A percentile compares a stretch with the other conserved stretches of the same genome.
Conservation (phyloP, 2,888 invertebrate genomes). For the Blastobasis lacticolella region DNA sequence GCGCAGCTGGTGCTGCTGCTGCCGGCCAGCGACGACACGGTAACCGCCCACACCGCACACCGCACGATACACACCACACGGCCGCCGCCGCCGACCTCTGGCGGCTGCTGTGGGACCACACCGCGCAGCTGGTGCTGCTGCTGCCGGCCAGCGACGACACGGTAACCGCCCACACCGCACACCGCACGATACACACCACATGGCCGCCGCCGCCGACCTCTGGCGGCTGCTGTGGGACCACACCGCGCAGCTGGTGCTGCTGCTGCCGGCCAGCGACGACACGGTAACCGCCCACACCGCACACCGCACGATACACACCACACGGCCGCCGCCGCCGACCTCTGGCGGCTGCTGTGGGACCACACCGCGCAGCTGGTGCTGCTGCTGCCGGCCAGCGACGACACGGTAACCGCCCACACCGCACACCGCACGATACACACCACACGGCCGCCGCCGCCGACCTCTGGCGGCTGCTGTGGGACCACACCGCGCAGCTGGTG, state of each 20-base stretch:
- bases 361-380: slow-evolving; percentile 72
- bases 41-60: neutral
- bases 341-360: slow-evolving; percentile 80
- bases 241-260: slow-evolving; percentile 73
- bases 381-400: neutral
- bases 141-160: slow-evolving; percentile 74
- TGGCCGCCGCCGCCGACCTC: neutral
- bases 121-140: slow-evolving; percentile 75
- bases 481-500: slow-evolving; percentile 68
- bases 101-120: slow-evolving; percentile 74
- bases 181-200: too few species aligned
- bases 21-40: slow-evolving; percentile 65
- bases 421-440: too few species aligned
- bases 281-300: neutral
- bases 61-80: too few species aligned
- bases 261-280: slow-evolving; percentile 74
- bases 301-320: too few species aligned
- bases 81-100: slow-evolving; percentile 27
- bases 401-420: neutral
- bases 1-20: slow-evolving; percentile 77
- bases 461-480: slow-evolving; percentile 78
- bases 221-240: slow-evolving; percentile 77
- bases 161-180: neutral
- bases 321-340: neutral
- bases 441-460: neutral